Base-by-base conservation (phyloP, 2,888 invertebrate species). In the Myopa testacea region DNA sequence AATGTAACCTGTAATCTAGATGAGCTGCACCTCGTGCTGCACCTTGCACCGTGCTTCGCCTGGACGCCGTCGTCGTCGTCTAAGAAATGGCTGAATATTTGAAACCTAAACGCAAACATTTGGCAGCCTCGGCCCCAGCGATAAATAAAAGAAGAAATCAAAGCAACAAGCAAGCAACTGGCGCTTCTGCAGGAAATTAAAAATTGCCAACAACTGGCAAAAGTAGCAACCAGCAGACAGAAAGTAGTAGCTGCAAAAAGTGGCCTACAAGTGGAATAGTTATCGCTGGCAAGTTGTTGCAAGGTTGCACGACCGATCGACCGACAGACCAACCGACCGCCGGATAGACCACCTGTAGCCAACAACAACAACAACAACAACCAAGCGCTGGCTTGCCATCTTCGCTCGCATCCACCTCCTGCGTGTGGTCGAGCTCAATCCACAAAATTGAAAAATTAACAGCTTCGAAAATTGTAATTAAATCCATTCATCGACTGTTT, bases 391-490 rank as follows among this genome's bases (percentile, higher is more conserved):
- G n/a, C 58, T 16, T 68, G 7, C 60, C 60, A 26, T 58, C 37
- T 37, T 52, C 34, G 52, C 12, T 16, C 65, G 37, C 16, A 34
- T 68, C 65, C 65, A 63, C 26, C 65, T 34, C 40, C 72, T 72
- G 72, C 65, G 74, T 75, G 74, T 75, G 74, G 74, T 55, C 74
- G 16, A 14, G 26, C 14, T 12, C 67, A 68, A 60, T 68, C 34
- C 60, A 40, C 45, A 45, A 69, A 75, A 60, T 69, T 75, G 75
- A 75, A 68, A 75, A 75, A 75, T 75, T 75, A 75, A 75, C 75
- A 75, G 75, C 75, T 75, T 75, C 75, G 60, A 75, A 69, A 75
- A 75, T 75, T 68, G 75, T 69, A 75, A 75, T 75, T 75, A 75
- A 75, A 75, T 75, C 75, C 75, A 75, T 75, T 75, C 75, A 60